Conservation (phyloP, 2,888 invertebrate genomes). For the Trichogramma evanescens region DNA sequence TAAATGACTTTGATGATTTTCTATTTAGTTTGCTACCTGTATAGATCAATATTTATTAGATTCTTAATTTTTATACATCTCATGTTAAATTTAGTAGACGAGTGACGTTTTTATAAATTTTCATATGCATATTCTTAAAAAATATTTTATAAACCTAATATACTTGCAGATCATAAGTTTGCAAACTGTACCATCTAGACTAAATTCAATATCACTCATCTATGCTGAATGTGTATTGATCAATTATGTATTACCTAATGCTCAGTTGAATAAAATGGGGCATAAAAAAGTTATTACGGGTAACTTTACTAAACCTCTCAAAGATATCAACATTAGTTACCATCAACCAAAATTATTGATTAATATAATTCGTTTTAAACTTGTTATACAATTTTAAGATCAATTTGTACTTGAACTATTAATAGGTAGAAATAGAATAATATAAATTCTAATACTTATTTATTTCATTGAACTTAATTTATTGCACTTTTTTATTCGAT, state of each 20-base stretch:
- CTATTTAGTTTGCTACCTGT: slow-evolving; percentile 16
- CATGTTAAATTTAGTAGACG: slow-evolving; percentile 19
- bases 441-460: no score
- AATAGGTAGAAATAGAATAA: no score
- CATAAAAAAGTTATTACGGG: slow-evolving; percentile 12
- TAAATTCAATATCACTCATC: slow-evolving; percentile 14
- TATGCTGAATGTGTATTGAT: slow-evolving; percentile 19
- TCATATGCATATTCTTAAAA: slow-evolving; percentile 19
- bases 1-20: slow-evolving; percentile 17
- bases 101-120: slow-evolving; percentile 19
- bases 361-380: neutral
- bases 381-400: neutral
- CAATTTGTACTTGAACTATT: neutral
- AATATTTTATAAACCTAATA: slow-evolving; percentile 22
- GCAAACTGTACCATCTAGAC: slow-evolving; percentile 19
- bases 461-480: no score
- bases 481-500: no score
- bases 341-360: neutral
- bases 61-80: slow-evolving; percentile 22
- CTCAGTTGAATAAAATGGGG: slow-evolving; percentile 24
- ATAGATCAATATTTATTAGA: slow-evolving; percentile 18
- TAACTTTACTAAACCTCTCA: no score
- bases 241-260: slow-evolving; percentile 23
- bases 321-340: no score
- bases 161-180: slow-evolving; percentile 20